Percentiles rank a stretch among this genome's conserved stretches.
phyloP scores from a whole-genome alignment of 2,113 vertebrate genomes.

The Pipra filicauda region DNA sequence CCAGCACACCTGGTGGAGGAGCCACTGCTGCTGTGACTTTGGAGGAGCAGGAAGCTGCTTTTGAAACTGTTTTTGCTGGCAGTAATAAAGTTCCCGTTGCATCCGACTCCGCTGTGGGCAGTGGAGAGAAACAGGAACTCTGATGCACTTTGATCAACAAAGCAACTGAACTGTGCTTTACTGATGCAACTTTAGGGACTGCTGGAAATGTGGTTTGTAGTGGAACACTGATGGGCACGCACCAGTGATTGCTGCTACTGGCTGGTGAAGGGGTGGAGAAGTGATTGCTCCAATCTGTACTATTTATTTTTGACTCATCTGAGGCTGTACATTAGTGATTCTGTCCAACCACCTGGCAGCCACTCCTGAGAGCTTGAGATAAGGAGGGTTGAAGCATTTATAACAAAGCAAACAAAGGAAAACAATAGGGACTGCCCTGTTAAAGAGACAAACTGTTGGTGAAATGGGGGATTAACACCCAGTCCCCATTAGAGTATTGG shows the following conservation, averaged over 20 bases:
- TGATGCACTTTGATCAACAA: slow-evolving; percentile 66
- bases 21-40: slow-evolving; percentile 41
- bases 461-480: not conserved
- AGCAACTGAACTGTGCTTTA: slow-evolving; percentile 43
- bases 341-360: slow-evolving; percentile 24
- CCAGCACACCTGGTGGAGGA: slow-evolving; percentile 40
- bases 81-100: slow-evolving; percentile 53
- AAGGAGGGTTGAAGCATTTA: not conserved
- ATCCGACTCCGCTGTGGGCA: slow-evolving; percentile 55
- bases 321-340: slow-evolving; percentile 36
- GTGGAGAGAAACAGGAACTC: slow-evolving; percentile 80
- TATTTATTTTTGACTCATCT: slow-evolving; percentile 39
- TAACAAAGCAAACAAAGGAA: not conserved
- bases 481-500: not conserved
- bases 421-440: not conserved
- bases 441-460: not conserved
- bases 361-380: not conserved
- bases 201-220: slow-evolving; percentile 44
- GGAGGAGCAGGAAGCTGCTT: slow-evolving; percentile 79
- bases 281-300: not conserved
- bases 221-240: slow-evolving; percentile 55
- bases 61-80: slow-evolving; percentile 87
- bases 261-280: slow-evolving; percentile 17
- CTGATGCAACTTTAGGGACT: slow-evolving; percentile 41
- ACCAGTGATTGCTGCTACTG: slow-evolving; percentile 60